Conservation (phyloP, 2,113 vertebrate species). For the Lonchura striata region DNA sequence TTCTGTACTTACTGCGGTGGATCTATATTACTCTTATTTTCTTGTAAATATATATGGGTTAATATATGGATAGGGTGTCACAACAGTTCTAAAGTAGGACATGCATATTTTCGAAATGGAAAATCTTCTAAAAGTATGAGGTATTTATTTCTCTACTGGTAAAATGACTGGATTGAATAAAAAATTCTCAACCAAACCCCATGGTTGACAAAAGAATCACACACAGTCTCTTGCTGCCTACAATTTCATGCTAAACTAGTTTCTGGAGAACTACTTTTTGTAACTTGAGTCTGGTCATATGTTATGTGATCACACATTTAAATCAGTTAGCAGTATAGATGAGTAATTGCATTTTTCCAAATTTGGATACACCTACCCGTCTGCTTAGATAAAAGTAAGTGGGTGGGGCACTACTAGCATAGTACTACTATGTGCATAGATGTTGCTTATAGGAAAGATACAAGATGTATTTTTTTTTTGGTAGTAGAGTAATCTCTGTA, state of each 20-base stretch:
- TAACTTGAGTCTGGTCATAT: neutral
- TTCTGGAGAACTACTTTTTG: neutral
- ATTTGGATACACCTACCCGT: conserved; percentile 22
- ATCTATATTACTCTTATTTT: neutral
- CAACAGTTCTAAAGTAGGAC: neutral
- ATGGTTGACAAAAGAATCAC: neutral
- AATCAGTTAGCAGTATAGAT: neutral
- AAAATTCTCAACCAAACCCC: neutral
- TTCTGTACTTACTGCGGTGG: neutral
- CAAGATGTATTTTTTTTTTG: neutral
- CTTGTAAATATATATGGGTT: neutral
- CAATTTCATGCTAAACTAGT: neutral
- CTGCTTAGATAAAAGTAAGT: neutral
- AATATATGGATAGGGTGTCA: neutral
- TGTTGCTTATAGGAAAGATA: neutral
- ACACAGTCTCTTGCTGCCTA: neutral
- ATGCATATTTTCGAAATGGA: neutral
- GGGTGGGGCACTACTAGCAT: neutral
- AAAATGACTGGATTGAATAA: neutral
- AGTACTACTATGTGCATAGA: neutral
- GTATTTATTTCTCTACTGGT: neutral
- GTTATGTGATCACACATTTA: conserved; percentile 24
- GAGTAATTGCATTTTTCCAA: neutral
- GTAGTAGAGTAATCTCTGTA: neutral
- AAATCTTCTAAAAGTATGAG: neutral